Evolutionary conservation across 2,888 invertebrate species (phyloP).

Genomic region (Sphaerophoria taeniata): DNA sequence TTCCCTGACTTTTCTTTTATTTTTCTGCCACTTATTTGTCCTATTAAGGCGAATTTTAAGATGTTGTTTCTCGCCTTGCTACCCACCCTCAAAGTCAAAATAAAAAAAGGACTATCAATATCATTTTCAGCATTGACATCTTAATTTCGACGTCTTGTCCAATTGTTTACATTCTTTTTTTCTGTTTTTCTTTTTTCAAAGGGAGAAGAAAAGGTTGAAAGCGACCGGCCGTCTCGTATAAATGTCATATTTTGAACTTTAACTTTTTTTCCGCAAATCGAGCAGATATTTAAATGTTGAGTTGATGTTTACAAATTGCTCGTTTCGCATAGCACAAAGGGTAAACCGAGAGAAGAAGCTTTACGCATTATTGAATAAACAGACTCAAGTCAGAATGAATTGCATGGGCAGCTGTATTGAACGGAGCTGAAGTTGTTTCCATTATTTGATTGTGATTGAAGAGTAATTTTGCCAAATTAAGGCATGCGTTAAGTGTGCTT

Average conservation of each 20-base stretch:
- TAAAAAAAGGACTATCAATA: conserved; percentile 42
- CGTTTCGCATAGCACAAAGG: conserved; percentile 43
- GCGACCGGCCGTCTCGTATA: conserved; percentile 23
- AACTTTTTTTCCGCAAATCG: conserved; percentile 7
- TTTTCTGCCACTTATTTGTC: conserved; percentile 60
- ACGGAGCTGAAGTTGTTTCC: conserved; percentile 80
- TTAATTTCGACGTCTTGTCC: conserved; percentile 81
- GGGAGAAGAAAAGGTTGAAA: conserved; percentile 16
- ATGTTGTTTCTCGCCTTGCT: conserved; percentile 69
- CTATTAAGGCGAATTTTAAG: conserved; percentile 70
- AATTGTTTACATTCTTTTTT: conserved; percentile 69
- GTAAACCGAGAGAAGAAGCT: conserved; percentile 58
- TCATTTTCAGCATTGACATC: conserved; percentile 81
- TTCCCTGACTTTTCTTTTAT: conserved; percentile 30
- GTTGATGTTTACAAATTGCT: conserved; percentile 44
- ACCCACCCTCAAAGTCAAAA: conserved; percentile 54
- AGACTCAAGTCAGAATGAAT: conserved; percentile 55
- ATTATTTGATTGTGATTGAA: conserved; percentile 82
- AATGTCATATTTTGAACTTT: conserved; percentile 68
- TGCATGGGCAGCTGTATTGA: conserved; percentile 76
- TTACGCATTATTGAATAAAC: conserved; percentile 71
- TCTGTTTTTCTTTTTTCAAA: not conserved
- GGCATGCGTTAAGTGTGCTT: conserved; percentile 78
- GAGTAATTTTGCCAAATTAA: conserved; percentile 80
- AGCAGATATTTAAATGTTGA: conserved; percentile 36